Percentiles rank a stretch among this genome's conserved stretches.
Evolutionary conservation across 2,888 invertebrate genomes (phyloP).

Genomic region (Druceiella hillmani): DNA sequence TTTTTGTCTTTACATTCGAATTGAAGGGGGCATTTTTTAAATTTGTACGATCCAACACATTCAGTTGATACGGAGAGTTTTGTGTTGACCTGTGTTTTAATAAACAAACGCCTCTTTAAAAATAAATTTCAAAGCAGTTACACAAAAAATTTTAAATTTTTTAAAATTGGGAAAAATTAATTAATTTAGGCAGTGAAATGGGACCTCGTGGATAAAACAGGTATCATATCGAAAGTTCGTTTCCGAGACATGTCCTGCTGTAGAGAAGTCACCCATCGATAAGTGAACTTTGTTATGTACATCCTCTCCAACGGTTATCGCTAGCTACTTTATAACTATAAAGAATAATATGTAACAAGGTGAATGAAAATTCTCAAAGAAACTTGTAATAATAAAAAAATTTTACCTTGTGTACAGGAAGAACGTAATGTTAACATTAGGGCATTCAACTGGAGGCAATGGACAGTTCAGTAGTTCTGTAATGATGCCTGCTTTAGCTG

Average conservation of each 20-base stretch:
- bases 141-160: no score
- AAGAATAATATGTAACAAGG: constrained; percentile 6
- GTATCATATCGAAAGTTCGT: no score
- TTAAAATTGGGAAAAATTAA: no score
- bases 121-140: no score
- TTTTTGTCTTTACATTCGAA: constrained; percentile 43
- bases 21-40: constrained; percentile 44
- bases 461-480: no score
- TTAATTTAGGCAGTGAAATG: no score
- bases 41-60: constrained; percentile 32
- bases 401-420: constrained; percentile 58
- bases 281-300: no score
- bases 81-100: constrained; percentile 33
- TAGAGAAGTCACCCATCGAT: no score
- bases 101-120: constrained; percentile 8
- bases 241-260: no score
- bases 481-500: no score
- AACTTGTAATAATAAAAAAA: constrained; percentile 21
- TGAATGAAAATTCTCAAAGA: not conserved
- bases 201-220: no score
- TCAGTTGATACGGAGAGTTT: constrained; percentile 41
- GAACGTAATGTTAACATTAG: constrained; percentile 56
- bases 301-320: no score
- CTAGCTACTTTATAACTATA: not conserved
- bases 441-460: constrained; percentile 45